phyloP scores from a whole-genome alignment of 1,140 invertebrate genomes.

The Pogonomyrmex californicus region DNA sequence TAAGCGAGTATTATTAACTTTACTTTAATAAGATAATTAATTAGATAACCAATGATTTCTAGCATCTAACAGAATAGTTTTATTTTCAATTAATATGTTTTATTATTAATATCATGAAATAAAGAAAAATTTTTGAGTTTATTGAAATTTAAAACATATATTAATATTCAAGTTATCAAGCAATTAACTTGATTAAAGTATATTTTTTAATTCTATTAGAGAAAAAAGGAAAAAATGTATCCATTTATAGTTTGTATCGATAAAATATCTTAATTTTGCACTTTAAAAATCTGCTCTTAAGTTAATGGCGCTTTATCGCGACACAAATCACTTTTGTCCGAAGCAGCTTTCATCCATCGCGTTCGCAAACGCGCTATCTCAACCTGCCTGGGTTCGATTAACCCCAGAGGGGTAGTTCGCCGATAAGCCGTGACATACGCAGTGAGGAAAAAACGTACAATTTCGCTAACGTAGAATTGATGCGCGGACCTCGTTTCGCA shows the following conservation, averaged over 20 bases:
- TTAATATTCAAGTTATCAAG: background rate
- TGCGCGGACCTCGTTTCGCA: conserved; percentile 34
- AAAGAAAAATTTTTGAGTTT: background rate
- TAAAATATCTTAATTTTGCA: background rate
- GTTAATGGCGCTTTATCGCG: conserved; percentile 29
- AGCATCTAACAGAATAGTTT: background rate
- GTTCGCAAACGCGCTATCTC: conserved; percentile 48
- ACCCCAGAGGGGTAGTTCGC: conserved; percentile 35
- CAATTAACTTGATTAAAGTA: background rate
- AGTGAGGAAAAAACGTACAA: conserved; percentile 21
- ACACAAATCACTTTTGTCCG: conserved; percentile 32
- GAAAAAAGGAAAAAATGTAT: background rate
- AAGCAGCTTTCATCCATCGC: conserved; percentile 48
- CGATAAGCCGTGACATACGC: conserved; percentile 49
- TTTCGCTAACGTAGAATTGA: conserved; percentile 17
- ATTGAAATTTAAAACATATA: background rate
- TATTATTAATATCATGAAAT: background rate
- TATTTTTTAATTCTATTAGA: background rate
- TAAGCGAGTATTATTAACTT: conserved; percentile 1
- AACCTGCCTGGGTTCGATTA: conserved; percentile 51
- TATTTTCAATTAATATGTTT: background rate
- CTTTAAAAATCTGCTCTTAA: conserved; percentile 29
- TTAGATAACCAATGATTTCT: background rate
- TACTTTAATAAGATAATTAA: background rate
- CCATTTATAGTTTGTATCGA: background rate